phyloP scores from a whole-genome alignment of 1,140 invertebrate genomes.

The Macrobrachium rosenbergii region DNA sequence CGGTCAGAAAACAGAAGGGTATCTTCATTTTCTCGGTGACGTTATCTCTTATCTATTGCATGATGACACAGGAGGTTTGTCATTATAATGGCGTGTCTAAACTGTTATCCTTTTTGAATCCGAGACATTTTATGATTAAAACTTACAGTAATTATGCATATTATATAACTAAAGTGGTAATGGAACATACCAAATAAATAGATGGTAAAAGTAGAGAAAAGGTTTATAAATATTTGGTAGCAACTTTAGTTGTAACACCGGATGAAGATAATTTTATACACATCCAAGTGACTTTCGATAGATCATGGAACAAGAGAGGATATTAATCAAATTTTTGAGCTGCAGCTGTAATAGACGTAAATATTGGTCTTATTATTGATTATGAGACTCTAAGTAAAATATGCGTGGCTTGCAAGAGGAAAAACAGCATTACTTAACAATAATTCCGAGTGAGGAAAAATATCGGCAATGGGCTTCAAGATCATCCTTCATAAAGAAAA shows the following conservation, averaged over 20 bases:
- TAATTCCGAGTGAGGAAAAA: neutral
- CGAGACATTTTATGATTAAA: neutral
- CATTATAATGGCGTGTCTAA: neutral
- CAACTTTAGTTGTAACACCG: no score
- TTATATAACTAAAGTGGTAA: neutral
- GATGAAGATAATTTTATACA: no score
- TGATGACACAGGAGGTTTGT: slow-evolving; percentile 4
- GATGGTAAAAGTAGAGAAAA: no score
- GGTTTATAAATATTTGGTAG: no score
- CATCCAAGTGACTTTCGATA: no score
- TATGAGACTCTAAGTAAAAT: neutral
- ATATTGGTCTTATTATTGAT: neutral
- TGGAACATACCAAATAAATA: neutral
- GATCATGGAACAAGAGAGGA: no score
- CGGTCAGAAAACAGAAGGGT: no score
- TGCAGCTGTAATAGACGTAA: neutral
- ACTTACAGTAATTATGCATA: neutral
- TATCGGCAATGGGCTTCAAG: no score
- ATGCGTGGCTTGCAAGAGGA: neutral
- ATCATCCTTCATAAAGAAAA: neutral
- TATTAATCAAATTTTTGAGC: neutral
- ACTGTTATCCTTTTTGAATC: neutral
- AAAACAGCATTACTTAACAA: no score
- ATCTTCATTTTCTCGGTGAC: neutral
- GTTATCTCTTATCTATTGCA: neutral